These are phyloP conservation scores for Ephestia elutella DNA, from an alignment of 1,140 invertebrate genomes.

Conservation along the genomic window DNA sequence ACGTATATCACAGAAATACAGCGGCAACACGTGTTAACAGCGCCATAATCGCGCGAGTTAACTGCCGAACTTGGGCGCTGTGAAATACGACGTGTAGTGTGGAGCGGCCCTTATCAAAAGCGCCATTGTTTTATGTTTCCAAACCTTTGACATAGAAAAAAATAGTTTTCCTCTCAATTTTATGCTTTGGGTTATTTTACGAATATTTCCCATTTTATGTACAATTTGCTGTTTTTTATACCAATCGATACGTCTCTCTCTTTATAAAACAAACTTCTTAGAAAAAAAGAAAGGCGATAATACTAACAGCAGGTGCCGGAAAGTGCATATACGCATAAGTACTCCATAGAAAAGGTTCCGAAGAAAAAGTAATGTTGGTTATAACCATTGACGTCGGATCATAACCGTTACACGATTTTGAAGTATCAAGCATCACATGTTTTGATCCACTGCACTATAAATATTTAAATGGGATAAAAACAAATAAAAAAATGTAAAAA, in stretches of 20 bases:
- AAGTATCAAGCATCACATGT: conserved; percentile 3
- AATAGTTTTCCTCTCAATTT: too few relatives aligned
- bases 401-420: conserved; percentile 20
- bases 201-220: too few relatives aligned
- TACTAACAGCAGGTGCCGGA: conserved; percentile 25
- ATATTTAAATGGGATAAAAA: neutral
- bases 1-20: conserved; percentile 49
- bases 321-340: conserved; percentile 15
- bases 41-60: conserved; percentile 65
- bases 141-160: too few relatives aligned
- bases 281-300: conserved; percentile 2
- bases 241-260: too few relatives aligned
- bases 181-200: too few relatives aligned
- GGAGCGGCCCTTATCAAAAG: conserved; percentile 52
- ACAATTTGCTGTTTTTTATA: too few relatives aligned
- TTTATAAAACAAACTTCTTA: too few relatives aligned
- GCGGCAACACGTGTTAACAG: conserved; percentile 68
- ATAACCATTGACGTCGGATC: conserved; percentile 18
- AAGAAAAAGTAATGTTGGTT: conserved; percentile 17
- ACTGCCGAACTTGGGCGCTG: conserved; percentile 69
- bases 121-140: conserved; percentile 42
- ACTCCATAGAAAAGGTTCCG: conserved; percentile 32
- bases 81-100: conserved; percentile 66
- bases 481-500: too few relatives aligned
- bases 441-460: neutral